phyloP scores from a whole-genome alignment of 2,888 invertebrate species.

The Apotomis betuletana region DNA sequence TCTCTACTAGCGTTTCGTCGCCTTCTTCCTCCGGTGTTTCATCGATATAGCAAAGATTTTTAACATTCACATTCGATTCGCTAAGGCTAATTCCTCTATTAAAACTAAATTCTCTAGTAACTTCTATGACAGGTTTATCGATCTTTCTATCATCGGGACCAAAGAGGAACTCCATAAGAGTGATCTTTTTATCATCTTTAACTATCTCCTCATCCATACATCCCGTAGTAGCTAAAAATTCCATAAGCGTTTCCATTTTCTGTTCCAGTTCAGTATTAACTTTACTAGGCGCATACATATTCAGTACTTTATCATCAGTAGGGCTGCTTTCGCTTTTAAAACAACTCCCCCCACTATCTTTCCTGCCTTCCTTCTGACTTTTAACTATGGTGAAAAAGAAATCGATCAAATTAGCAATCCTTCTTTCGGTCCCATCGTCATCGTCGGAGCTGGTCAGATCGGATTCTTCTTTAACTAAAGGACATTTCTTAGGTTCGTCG shows the following conservation, averaged over 20 bases:
- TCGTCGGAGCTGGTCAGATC: constrained; percentile 71
- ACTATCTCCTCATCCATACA: constrained; percentile 70
- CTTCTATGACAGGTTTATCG: constrained; percentile 63
- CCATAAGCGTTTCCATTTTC: constrained; percentile 80
- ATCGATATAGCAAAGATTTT: constrained; percentile 72
- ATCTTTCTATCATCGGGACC: constrained; percentile 66
- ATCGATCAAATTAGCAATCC: constrained; percentile 77
- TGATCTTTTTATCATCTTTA: constrained; percentile 74
- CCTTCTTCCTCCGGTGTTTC: constrained; percentile 75
- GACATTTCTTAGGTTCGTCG: constrained; percentile 69
- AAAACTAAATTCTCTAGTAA: constrained; percentile 56
- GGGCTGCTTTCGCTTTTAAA: constrained; percentile 74
- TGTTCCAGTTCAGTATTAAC: constrained; percentile 74
- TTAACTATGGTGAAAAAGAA: constrained; percentile 81
- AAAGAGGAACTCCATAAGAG: constrained; percentile 78
- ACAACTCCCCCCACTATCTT: constrained; percentile 74
- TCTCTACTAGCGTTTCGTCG: constrained; percentile 73
- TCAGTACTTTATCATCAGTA: constrained; percentile 57
- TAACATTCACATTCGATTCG: constrained; percentile 71
- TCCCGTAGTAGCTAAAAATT: constrained; percentile 74
- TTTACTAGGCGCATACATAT: constrained; percentile 59
- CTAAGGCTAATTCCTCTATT: constrained; percentile 64
- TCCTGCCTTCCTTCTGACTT: constrained; percentile 74
- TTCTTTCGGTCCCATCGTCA: constrained; percentile 70
- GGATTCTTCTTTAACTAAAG: constrained; percentile 75